Conservation (phyloP, 2,797 vertebrate species). For the Paedocypris micromegethes region DNA sequence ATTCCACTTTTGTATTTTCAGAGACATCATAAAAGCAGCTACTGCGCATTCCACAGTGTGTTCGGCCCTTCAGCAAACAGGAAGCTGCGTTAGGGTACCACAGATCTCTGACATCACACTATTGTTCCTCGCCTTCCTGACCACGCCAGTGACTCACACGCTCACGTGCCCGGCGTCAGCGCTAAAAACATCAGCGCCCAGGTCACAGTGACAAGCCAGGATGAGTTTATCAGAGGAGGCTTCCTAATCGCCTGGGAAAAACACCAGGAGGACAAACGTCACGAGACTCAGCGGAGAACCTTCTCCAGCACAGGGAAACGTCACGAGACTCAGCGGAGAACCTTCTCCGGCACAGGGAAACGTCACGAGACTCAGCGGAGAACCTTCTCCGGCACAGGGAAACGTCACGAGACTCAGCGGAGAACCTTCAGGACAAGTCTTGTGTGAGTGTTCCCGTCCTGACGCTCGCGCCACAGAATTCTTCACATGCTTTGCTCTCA, state of each 20-base stretch:
- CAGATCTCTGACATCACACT: slow-evolving; percentile 47
- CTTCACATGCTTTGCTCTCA: slow-evolving; percentile 9
- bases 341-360: too few relatives aligned
- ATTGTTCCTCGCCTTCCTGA: slow-evolving; percentile 55
- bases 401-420: too few relatives aligned
- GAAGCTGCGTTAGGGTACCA: slow-evolving; percentile 39
- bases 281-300: too few relatives aligned
- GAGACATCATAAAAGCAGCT: neutral
- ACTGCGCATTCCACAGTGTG: slow-evolving; percentile 6
- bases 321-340: too few relatives aligned
- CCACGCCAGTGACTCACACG: neutral
- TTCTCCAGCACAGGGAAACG: too few relatives aligned
- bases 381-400: too few relatives aligned
- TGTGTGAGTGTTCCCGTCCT: neutral
- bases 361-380: too few relatives aligned
- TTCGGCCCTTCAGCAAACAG: slow-evolving; percentile 46
- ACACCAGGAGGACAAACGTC: neutral
- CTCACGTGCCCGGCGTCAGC: too few relatives aligned
- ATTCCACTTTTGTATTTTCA: too few relatives aligned
- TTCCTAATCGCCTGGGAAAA: neutral
- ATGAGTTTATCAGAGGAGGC: neutral
- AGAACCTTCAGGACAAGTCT: too few relatives aligned
- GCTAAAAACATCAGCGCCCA: neutral
- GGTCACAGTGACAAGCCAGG: slow-evolving; percentile 5
- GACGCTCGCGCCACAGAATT: slow-evolving; percentile 12